These are phyloP conservation scores for Dorcus hopei DNA, from an alignment of 2,888 invertebrate species.

Conservation along the genomic window DNA sequence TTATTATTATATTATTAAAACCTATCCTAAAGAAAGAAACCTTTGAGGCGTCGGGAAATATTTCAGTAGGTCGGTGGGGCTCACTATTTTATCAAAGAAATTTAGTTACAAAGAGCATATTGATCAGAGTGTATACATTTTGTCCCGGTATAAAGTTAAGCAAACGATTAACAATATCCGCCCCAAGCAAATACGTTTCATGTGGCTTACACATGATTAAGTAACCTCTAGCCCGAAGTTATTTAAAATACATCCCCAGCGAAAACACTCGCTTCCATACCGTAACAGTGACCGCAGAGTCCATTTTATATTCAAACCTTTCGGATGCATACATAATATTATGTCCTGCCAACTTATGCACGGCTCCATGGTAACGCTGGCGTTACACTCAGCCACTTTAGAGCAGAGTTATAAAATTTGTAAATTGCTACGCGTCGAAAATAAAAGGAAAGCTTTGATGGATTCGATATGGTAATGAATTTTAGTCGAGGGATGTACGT, in stretches of 20 bases:
- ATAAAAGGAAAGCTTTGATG: background rate
- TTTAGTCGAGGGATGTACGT: background rate
- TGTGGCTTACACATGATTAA: background rate
- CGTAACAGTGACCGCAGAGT: conserved; percentile 24
- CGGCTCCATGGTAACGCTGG: conserved; percentile 26
- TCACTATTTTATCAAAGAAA: too few relatives aligned
- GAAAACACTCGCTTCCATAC: conserved; percentile 13
- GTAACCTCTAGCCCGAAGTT: conserved; percentile 6
- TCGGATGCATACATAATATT: conserved; percentile 29
- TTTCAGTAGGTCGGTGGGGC: too few relatives aligned
- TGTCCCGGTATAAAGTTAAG: too few relatives aligned
- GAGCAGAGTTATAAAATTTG: conserved; percentile 31
- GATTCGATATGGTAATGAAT: background rate
- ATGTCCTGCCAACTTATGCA: conserved; percentile 22
- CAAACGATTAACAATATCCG: too few relatives aligned
- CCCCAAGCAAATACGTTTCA: too few relatives aligned
- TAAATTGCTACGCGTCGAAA: conserved; percentile 29
- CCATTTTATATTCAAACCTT: conserved; percentile 31
- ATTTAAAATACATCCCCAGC: conserved; percentile 12
- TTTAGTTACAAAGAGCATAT: too few relatives aligned
- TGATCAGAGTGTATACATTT: too few relatives aligned
- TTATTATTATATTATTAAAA: too few relatives aligned
- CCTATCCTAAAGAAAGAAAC: too few relatives aligned
- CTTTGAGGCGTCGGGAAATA: too few relatives aligned
- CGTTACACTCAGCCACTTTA: conserved; percentile 8